phyloP scores from a whole-genome alignment of 2,888 invertebrate genomes.

The Caenorhabditis wallacei region DNA sequence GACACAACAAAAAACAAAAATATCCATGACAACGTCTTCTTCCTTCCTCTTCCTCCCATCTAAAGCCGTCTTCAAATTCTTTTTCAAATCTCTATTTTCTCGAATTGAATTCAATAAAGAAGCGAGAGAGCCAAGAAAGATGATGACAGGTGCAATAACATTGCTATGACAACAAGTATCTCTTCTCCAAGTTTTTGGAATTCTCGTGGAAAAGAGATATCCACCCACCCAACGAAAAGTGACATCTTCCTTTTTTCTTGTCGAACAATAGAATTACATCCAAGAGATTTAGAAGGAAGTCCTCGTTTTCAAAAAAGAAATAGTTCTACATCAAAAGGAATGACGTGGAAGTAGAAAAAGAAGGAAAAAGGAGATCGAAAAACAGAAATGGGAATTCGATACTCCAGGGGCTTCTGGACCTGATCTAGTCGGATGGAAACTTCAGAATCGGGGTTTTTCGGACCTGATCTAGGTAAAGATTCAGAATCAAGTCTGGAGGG shows the following conservation, averaged over 20 bases:
- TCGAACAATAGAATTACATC: conserved; percentile 39
- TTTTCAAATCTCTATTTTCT: no score
- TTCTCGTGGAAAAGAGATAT: background rate
- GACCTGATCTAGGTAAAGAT: no score
- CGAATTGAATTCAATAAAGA: background rate
- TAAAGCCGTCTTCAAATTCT: background rate
- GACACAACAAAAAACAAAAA: background rate
- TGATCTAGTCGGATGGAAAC: no score
- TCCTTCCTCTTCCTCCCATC: background rate
- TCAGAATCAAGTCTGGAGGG: no score
- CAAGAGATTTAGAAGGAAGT: background rate
- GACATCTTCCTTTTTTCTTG: conserved; percentile 9
- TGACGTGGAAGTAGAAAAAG: conserved; percentile 7
- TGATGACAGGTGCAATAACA: conserved; percentile 2
- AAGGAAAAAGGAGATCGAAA: conserved; percentile 16
- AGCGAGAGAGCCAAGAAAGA: background rate
- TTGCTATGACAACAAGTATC: background rate
- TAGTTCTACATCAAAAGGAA: conserved; percentile 32
- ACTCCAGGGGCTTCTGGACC: background rate
- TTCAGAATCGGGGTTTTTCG: no score
- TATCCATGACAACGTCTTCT: background rate
- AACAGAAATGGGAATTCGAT: conserved; percentile 14
- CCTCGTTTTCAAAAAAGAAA: background rate
- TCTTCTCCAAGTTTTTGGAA: background rate
- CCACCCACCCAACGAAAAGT: background rate